phyloP scores from a whole-genome alignment of 1,140 invertebrate genomes.

The Bombus vancouverensis region DNA sequence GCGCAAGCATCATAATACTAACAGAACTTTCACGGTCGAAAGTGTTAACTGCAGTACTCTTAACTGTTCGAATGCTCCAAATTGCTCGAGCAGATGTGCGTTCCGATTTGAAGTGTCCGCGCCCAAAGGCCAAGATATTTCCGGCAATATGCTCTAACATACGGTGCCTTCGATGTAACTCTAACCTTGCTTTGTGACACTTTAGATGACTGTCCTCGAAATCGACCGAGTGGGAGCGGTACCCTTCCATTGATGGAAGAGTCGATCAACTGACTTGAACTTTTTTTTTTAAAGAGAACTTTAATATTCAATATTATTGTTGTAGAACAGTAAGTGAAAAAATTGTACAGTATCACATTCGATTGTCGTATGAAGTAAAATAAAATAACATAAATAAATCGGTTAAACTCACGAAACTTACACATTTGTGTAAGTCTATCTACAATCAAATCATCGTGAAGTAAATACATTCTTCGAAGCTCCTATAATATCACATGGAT shows the following conservation, averaged over 20 bases:
- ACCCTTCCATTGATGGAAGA: neutral
- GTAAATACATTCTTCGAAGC: no score
- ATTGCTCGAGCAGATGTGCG: slow-evolving; percentile 14
- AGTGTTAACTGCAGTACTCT: slow-evolving; percentile 20
- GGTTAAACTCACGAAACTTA: no score
- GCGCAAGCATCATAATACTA: neutral
- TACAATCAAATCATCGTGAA: no score
- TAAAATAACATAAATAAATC: no score
- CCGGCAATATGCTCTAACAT: slow-evolving; percentile 18
- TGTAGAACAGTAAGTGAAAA: no score
- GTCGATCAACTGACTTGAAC: neutral
- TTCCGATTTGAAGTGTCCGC: slow-evolving; percentile 15
- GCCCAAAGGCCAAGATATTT: slow-evolving; percentile 18
- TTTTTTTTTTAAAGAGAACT: no score
- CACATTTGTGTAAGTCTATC: no score
- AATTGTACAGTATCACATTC: no score
- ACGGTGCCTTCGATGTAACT: neutral
- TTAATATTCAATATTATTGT: no score
- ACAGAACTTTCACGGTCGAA: neutral
- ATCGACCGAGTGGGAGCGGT: neutral
- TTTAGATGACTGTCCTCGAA: neutral
- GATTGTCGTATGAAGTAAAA: no score
- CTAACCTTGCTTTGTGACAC: neutral
- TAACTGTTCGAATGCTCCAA: neutral
- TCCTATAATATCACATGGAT: no score